Conservation (phyloP, 1,140 invertebrate genomes). For the Zaprionus lachaisei region DNA sequence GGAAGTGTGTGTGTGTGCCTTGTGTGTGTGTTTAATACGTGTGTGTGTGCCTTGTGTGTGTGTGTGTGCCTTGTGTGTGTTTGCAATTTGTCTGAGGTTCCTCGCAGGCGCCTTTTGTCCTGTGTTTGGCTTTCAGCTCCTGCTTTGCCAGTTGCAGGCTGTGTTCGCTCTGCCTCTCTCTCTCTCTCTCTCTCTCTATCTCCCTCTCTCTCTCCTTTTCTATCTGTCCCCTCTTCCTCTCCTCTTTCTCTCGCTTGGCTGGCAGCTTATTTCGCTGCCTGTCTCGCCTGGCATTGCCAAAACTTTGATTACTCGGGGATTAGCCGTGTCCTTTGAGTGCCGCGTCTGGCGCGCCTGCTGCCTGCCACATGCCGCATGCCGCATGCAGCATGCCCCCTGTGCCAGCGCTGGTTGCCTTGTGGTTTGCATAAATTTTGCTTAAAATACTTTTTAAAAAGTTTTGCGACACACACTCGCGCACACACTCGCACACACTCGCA, state of each 20-base stretch:
- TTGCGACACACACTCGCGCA: constrained; percentile 61
- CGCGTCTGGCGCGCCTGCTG: constrained; percentile 11
- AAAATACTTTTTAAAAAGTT: constrained; percentile 83
- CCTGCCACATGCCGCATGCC: not conserved
- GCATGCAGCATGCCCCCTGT: not conserved
- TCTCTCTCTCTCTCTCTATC: not conserved
- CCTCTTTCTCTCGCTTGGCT: not conserved
- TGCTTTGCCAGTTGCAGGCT: not conserved
- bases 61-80: constrained; percentile 31
- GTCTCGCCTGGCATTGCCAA: constrained; percentile 73
- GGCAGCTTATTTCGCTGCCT: constrained; percentile 44
- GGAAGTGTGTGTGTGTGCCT: not conserved
- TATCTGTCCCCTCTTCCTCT: not conserved
- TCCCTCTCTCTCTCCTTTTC: not conserved
- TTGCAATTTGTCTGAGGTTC: constrained; percentile 47
- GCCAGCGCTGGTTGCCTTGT: constrained; percentile 59
- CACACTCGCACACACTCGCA: constrained; percentile 41
- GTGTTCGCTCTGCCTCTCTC: not conserved
- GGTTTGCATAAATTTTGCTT: constrained; percentile 82
- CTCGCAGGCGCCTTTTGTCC: constrained; percentile 23
- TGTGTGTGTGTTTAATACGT: constrained; percentile 11
- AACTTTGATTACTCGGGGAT: constrained; percentile 83
- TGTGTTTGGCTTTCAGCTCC: constrained; percentile 55
- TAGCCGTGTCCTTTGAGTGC: constrained; percentile 59
- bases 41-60: constrained; percentile 11